These are phyloP conservation scores for Haemorhous mexicanus DNA, from an alignment of 2,113 vertebrate genomes.

Conservation along the genomic window DNA sequence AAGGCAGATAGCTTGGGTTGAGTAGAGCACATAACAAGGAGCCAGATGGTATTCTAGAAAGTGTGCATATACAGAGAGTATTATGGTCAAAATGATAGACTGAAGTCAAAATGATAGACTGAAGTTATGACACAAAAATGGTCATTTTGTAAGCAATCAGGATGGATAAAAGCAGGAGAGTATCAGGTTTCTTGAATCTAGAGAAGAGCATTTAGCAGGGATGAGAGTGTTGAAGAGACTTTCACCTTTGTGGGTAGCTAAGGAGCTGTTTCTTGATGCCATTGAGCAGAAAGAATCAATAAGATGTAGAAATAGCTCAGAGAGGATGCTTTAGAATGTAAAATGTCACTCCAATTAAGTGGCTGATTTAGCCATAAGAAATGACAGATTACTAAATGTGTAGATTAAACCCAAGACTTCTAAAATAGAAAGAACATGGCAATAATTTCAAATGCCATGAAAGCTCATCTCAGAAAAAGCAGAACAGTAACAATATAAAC, in stretches of 20 bases:
- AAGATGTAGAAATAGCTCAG: neutral
- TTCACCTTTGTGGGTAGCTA: neutral
- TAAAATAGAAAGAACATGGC: neutral
- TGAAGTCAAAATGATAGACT: neutral
- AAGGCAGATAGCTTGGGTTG: neutral
- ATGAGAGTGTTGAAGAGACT: neutral
- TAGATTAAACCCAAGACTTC: neutral
- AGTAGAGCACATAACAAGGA: neutral
- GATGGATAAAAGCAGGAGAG: neutral
- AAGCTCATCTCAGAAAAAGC: neutral
- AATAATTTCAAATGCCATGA: neutral
- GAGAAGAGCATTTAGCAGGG: neutral
- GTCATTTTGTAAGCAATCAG: neutral
- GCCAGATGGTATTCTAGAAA: neutral
- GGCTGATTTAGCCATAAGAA: neutral
- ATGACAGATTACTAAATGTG: neutral
- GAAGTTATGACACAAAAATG: neutral
- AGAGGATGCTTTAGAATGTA: neutral
- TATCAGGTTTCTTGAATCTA: neutral
- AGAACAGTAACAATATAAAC: neutral
- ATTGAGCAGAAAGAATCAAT: constrained; percentile 2
- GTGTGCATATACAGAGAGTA: neutral
- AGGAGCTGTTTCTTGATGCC: neutral
- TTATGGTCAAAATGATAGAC: neutral
- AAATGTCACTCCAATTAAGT: neutral